Evolutionary conservation across 1,140 invertebrate genomes (phyloP), one percentile per base, ranked within the genome.

Genomic region (Glomeris maerens): DNA sequence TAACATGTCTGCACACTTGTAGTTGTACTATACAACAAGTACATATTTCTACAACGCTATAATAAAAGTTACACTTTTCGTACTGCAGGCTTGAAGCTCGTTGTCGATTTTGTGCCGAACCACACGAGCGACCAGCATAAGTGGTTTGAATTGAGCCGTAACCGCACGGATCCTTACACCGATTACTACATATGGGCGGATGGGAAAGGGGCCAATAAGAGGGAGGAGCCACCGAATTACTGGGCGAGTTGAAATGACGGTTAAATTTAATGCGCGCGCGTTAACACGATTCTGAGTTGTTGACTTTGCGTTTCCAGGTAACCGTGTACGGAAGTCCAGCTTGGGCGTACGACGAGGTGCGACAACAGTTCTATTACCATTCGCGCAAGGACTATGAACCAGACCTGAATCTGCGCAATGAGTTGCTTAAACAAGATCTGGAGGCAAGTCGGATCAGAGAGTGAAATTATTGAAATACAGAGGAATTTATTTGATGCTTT

Each of bases 81-180:
- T 23, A 47, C 3, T 38, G 53, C 5, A 67, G 68, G 50, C 62
- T 69, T 52, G 63, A 65, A 28, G 3, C 4, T 91, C 1, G 69
- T 92, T 14, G 62, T 92, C 64, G 87, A 92, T 62, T 79, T 90
- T 59, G 79, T 90, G 14, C 85, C 85, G 2, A 91, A 91, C 67
- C 84, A 90, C 62, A 80, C 82, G 0, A 64, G 63, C 45, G 60
- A 62, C 41, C 56, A 65, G 21, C 61, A 64, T 56, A 47, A 47
- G 14, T 70, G 67, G 67, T 70, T 72, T 53, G 1, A 50, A 42
- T 47, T 61, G 21, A 68, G 65, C 47, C 23, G 44, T 23, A 49
- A 57, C 40, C 52, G 52, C 25, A 55, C 62, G 25, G 68, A 73
- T 21, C 71, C 72, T 2, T 87, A 79, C 49, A 72, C 65, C 20